phyloP scores from a whole-genome alignment of 64 coral and sea anemone species.

The Orbicella faveolata region DNA sequence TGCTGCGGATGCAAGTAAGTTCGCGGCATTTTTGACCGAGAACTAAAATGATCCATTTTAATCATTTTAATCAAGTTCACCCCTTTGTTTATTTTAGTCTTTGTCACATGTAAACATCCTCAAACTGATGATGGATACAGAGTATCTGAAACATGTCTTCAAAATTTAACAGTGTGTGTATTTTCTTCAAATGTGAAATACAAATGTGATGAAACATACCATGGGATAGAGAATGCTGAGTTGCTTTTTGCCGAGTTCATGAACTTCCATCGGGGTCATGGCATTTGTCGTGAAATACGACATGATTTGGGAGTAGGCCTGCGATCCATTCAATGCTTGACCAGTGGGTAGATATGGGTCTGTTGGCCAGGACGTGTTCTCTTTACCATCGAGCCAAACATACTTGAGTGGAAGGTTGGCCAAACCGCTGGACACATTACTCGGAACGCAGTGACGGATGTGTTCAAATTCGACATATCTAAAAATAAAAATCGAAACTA shows the following conservation, averaged over 20 bases:
- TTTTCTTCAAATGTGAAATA: no score
- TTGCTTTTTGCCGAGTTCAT: constrained; percentile 65
- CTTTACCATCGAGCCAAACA: constrained; percentile 70
- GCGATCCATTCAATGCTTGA: constrained; percentile 59
- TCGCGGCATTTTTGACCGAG: no score
- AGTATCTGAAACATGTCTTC: no score
- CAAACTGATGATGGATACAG: no score
- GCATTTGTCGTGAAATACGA: constrained; percentile 80
- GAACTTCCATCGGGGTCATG: constrained; percentile 40
- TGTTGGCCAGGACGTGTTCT: constrained; percentile 50
- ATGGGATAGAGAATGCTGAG: constrained; percentile 64
- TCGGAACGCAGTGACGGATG: constrained; percentile 82
- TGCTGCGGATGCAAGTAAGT: no score
- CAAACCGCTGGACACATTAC: constrained; percentile 87
- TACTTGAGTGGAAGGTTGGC: constrained; percentile 72
- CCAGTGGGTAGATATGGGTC: constrained; percentile 59
- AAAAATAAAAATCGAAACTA: background rate
- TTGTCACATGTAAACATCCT: no score
- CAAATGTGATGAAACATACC: constrained; percentile 5
- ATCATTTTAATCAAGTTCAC: no score
- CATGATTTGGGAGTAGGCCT: constrained; percentile 70
- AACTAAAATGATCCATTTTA: no score
- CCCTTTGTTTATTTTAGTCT: no score
- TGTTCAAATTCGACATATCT: constrained; percentile 74
- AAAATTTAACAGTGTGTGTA: no score